phyloP scores from a whole-genome alignment of 2,113 vertebrate genomes.

The Protobothrops mucrosquamatus region DNA sequence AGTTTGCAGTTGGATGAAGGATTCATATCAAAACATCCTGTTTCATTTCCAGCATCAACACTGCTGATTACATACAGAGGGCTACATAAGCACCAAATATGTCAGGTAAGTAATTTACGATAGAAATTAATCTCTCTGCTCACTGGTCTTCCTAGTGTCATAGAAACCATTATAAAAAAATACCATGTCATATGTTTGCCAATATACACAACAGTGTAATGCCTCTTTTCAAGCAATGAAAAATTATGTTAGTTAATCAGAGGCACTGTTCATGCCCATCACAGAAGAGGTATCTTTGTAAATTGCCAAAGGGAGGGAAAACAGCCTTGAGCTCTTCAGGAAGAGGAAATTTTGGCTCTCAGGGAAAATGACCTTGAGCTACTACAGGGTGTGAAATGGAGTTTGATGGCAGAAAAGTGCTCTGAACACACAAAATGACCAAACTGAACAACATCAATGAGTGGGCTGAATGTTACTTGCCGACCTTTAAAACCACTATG shows the following conservation, averaged over 20 bases:
- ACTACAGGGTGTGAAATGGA: slow-evolving; percentile 28
- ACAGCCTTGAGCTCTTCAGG: neutral
- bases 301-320: slow-evolving; percentile 37
- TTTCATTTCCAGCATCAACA: neutral
- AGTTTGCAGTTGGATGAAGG: neutral
- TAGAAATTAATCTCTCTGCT: neutral
- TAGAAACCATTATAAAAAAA: neutral
- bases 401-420: slow-evolving; percentile 24
- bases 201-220: neutral
- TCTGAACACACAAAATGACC: slow-evolving; percentile 33
- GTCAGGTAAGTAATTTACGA: neutral
- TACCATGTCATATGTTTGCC: neutral
- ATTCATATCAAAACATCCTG: neutral
- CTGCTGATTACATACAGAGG: neutral
- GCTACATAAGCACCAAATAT: neutral
- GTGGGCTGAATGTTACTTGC: neutral
- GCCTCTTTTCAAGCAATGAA: slow-evolving; percentile 22
- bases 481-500: neutral
- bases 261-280: slow-evolving; percentile 39
- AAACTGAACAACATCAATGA: slow-evolving; percentile 28
- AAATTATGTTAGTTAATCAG: slow-evolving; percentile 30
- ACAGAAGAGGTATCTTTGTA: slow-evolving; percentile 31
- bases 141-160: neutral
- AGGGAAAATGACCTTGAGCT: slow-evolving; percentile 18
- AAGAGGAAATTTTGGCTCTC: neutral